phyloP scores from a whole-genome alignment of 2,797 vertebrate genomes.

The Eulemur rubriventer region DNA sequence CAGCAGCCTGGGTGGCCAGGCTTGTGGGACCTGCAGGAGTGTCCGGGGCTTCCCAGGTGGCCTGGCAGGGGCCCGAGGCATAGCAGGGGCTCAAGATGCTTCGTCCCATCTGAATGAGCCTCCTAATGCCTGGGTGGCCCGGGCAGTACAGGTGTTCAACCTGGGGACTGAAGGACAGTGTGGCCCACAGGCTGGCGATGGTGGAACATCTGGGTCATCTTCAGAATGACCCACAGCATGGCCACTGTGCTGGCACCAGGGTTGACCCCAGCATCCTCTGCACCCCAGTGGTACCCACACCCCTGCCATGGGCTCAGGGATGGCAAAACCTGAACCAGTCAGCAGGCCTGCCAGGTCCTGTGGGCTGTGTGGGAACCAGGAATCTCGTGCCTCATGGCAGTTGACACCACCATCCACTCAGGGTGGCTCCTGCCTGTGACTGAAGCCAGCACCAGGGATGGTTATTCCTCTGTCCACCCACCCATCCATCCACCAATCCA shows the following conservation, averaged over 20 bases:
- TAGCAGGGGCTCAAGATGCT: background rate
- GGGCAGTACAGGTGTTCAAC: rapidly evolving
- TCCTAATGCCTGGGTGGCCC: rapidly evolving
- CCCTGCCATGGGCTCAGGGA: background rate
- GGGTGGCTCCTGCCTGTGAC: background rate
- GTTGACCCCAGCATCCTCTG: background rate
- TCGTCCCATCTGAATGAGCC: background rate
- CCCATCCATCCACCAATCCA: background rate
- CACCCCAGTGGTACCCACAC: too few relatives aligned
- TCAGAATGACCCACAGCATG: background rate
- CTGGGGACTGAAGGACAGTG: background rate
- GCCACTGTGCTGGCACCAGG: rapidly evolving
- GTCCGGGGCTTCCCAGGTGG: rapidly evolving
- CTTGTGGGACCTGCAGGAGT: background rate
- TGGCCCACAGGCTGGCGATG: background rate
- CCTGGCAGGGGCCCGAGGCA: background rate
- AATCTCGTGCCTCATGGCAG: background rate
- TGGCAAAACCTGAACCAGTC: background rate
- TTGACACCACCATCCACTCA: background rate
- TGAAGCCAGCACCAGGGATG: background rate
- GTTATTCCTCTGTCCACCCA: background rate
- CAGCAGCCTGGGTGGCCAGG: rapidly evolving
- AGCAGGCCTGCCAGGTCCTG: rapidly evolving
- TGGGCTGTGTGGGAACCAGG: background rate
- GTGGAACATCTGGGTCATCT: rapidly evolving